Base-by-base conservation (phyloP, 2,888 invertebrate genomes). In the Drosophila algonquin region DNA sequence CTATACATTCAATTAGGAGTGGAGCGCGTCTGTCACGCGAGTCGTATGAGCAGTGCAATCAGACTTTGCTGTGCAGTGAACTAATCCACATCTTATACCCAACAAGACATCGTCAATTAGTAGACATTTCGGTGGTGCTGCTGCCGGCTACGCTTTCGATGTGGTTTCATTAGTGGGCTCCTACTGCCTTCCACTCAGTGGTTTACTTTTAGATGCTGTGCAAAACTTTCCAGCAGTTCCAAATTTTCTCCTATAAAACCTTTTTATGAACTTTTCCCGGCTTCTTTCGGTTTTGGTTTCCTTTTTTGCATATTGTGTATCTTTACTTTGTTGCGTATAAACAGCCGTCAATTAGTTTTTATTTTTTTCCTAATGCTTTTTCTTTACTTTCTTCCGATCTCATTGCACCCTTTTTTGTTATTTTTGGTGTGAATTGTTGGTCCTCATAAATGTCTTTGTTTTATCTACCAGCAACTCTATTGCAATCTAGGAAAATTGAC, bases 141-240 rank as follows among this genome's bases (percentile, higher is more conserved):
- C 56, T 58, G 57, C n/a, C 4, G 30, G 46, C 5, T 40, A 46
- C 64, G 58, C 58, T 47, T 55, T 73, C 73, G 73, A 64, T 72
- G 73, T 27, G 72, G 72, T 72, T 73, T 72, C 72, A 72, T 72
- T 72, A 72, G 72, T 55, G 65, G 74, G 55, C 54, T 21, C 44
- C 3, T n/a, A 12, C 27, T 24, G 35, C 21, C 45, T 27, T 46
- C 59, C 52, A 35, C 73, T 84, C 27, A 69, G 84, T 64, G 87
- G 77, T 81, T 81, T 86, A 69, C 83, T 69, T 69, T 73, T 53
- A 53, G 21, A 54, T 50, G 57, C 68, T 58, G 35, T 50, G 62
- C 10, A 62, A 80, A 82, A 84, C 70, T 87, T 82, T 77, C 27
- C n/a, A n/a, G n/a, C n/a, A n/a, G n/a, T n/a, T n/a, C n/a, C n/a